Conservation (phyloP, 2,888 invertebrate genomes). For the Hemicrepidius hirtus region DNA sequence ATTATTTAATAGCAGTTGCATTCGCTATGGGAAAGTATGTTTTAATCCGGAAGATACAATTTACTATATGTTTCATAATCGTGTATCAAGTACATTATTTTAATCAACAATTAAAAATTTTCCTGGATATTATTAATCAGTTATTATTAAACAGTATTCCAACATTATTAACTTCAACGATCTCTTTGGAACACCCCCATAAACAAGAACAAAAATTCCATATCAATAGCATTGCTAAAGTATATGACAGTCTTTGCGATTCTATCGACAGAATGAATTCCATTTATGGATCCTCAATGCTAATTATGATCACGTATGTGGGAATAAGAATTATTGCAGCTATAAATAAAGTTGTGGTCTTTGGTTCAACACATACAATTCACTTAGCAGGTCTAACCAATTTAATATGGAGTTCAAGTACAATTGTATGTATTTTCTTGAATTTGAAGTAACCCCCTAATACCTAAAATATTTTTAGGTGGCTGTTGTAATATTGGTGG, state of each 20-base stretch:
- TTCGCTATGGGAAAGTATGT: not conserved
- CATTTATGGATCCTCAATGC: slow-evolving; percentile 22
- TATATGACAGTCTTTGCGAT: slow-evolving; percentile 22
- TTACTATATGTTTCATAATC: not conserved
- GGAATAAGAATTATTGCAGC: slow-evolving; percentile 3
- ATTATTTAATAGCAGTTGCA: not conserved
- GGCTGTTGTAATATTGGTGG: not conserved
- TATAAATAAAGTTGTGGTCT: not conserved
- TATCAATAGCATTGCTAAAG: not conserved
- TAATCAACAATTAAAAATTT: not conserved
- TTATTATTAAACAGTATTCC: not conserved
- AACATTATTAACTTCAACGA: not conserved
- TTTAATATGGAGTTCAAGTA: not conserved
- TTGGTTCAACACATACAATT: not conserved
- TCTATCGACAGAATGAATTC: not conserved
- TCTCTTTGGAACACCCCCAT: not conserved
- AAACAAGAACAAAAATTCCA: not conserved
- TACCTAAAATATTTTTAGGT: no score
- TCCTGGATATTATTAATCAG: not conserved
- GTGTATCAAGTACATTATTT: slow-evolving; percentile 16
- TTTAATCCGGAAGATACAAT: slow-evolving; percentile 1
- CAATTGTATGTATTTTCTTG: slow-evolving; percentile 8
- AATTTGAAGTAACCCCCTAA: no score
- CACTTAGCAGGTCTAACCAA: not conserved
- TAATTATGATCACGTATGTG: slow-evolving; percentile 6